Base-by-base conservation (phyloP, 2,113 vertebrate genomes). In the Zosterops borbonicus region DNA sequence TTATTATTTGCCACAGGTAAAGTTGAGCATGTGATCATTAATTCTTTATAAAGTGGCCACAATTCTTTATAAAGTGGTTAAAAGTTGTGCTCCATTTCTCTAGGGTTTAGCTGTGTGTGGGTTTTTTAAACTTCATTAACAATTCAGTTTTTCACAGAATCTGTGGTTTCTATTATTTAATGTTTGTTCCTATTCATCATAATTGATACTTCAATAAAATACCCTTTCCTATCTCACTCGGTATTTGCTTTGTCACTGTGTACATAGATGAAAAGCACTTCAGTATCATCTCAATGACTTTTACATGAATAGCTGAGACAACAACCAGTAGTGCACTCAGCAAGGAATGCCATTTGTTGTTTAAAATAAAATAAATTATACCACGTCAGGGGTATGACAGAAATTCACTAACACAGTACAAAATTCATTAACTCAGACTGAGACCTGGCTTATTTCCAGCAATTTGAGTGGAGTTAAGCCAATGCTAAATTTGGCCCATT, bases 401-500 rank as follows among this genome's bases (percentile, higher is more conserved):
- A 87, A 91, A 89, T 89, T 82, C 31, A n/a, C 55, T 67, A 82
- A 25, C 24, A 35, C 14, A 76, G 23, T 65, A 60, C 29, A 71
- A 47, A 96, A 92, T 28, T 89, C 35, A 75, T 92, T 92, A 94
- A 82, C 69, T 94, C 27, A 73, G 65, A 31, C 77, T 64, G 58
- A 83, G 41, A 89, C 41, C 37, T 91, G 73, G 60, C 46, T 44
- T 75, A 41, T 60, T 37, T 84, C 77, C 89, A 76, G 41, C 1
- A 1, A 53, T 56, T 79, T 87, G 31, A 79, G 46, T 92, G 83
- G 73, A 84, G 87, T 79, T 89, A 89, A 87, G 37, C 47, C 60
- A 74, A 24, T 76, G 58, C 9, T 82, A 81, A 87, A 94, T 82
- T 68, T 95, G 69, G 80, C 9, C 89, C 87, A 84, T 92, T 94